phyloP scores from a whole-genome alignment of 2,113 vertebrate genomes.

The Amia ocellicauda region DNA sequence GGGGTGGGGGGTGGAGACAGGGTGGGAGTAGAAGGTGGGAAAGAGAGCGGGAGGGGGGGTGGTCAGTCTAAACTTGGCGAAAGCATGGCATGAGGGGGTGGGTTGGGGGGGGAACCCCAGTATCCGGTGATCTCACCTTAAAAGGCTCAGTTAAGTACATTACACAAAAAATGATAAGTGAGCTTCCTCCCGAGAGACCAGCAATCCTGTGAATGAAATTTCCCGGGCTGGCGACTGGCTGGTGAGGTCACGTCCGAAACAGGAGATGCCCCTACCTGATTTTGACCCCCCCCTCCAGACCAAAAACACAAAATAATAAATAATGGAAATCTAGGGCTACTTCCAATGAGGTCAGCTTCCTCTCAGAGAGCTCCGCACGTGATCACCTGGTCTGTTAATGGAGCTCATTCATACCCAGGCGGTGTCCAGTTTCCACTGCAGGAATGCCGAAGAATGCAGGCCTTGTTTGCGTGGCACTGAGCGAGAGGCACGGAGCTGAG shows the following conservation, averaged over 20 bases:
- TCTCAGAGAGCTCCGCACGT: background rate
- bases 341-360: background rate
- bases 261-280: conserved; percentile 45
- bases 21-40: too few relatives aligned
- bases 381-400: background rate
- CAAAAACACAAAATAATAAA: too few relatives aligned
- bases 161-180: conserved; percentile 29
- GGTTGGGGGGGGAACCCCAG: conserved; percentile 16
- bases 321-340: too few relatives aligned
- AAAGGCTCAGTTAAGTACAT: conserved; percentile 31
- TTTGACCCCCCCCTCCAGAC: too few relatives aligned
- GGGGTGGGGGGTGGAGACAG: too few relatives aligned
- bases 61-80: conserved; percentile 7
- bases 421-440: background rate
- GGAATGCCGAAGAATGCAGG: background rate
- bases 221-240: conserved; percentile 47
- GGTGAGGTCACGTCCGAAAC: conserved; percentile 61
- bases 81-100: conserved; percentile 7
- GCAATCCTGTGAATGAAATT: conserved; percentile 63
- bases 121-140: conserved; percentile 54
- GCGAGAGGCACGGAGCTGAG: background rate
- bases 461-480: background rate
- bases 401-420: background rate
- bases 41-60: too few relatives aligned
- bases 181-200: conserved; percentile 33